These are phyloP conservation scores for Motacilla tschutschensis DNA, from an alignment of 2,113 vertebrate genomes.

Conservation along the genomic window DNA sequence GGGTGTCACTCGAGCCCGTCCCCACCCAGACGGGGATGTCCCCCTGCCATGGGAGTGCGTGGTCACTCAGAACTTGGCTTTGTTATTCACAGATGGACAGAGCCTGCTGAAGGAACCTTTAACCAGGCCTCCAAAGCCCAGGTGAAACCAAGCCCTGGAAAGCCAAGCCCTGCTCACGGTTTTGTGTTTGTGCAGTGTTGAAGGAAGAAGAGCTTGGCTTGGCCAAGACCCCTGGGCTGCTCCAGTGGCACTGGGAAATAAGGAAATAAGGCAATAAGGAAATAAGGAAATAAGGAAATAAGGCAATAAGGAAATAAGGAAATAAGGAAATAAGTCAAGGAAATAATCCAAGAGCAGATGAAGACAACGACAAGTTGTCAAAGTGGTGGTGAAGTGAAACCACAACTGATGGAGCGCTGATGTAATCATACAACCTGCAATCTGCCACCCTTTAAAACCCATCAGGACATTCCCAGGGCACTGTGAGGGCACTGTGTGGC, in stretches of 20 bases:
- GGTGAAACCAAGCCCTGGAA: background rate
- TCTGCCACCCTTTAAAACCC: background rate
- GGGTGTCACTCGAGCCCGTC: background rate
- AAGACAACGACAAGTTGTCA: background rate
- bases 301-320: background rate
- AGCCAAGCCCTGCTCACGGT: background rate
- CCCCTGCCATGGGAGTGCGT: fast-evolving
- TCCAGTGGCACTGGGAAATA: background rate
- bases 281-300: background rate
- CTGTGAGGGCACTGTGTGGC: fast-evolving
- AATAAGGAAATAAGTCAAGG: no score
- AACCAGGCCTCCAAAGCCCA: background rate
- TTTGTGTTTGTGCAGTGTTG: background rate
- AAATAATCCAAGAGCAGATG: background rate
- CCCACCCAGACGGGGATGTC: background rate
- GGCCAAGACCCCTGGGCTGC: fast-evolving
- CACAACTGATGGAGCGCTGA: fast-evolving
- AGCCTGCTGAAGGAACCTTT: background rate
- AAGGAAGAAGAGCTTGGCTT: background rate
- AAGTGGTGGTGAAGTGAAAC: background rate
- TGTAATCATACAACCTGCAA: fast-evolving
- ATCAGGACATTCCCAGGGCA: background rate
- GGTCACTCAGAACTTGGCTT: background rate
- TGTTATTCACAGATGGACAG: background rate
- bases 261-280: background rate